Conservation (phyloP, 2,113 vertebrate species). For the Paradisaea rubra region DNA sequence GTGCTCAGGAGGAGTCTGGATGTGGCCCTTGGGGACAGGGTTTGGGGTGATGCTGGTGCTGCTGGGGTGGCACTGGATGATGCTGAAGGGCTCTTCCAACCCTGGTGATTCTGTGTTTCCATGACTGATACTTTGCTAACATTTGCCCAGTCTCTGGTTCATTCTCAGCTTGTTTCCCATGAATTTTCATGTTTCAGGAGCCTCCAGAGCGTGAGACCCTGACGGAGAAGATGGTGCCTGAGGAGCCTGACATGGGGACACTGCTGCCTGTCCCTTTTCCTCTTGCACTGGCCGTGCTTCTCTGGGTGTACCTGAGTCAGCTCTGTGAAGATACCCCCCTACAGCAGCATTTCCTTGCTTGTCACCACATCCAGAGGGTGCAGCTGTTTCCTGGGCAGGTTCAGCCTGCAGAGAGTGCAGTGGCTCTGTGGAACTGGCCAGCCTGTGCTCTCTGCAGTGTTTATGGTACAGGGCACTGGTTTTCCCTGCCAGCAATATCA, state of each 20-base stretch:
- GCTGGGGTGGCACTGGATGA: rapidly evolving
- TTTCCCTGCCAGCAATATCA: neutral
- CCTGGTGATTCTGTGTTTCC: neutral
- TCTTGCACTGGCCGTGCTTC: neutral
- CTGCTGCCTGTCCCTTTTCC: neutral
- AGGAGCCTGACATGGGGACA: neutral
- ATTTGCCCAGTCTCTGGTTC: neutral
- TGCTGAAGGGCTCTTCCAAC: neutral
- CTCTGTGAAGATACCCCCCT: neutral
- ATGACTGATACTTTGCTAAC: neutral
- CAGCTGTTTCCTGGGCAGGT: neutral
- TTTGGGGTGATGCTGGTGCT: neutral
- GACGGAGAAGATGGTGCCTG: neutral
- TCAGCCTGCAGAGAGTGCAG: neutral
- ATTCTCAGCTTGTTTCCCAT: neutral
- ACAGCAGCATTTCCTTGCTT: neutral
- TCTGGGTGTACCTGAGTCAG: neutral
- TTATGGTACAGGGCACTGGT: neutral
- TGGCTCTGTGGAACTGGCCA: neutral
- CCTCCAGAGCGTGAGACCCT: neutral
- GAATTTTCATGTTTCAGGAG: neutral
- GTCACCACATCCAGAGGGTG: neutral
- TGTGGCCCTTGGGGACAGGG: neutral
- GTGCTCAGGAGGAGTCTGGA: neutral
- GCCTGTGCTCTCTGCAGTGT: neutral